Evolutionary conservation across 2,113 vertebrate genomes (phyloP).

Genomic region (Solea solea): DNA sequence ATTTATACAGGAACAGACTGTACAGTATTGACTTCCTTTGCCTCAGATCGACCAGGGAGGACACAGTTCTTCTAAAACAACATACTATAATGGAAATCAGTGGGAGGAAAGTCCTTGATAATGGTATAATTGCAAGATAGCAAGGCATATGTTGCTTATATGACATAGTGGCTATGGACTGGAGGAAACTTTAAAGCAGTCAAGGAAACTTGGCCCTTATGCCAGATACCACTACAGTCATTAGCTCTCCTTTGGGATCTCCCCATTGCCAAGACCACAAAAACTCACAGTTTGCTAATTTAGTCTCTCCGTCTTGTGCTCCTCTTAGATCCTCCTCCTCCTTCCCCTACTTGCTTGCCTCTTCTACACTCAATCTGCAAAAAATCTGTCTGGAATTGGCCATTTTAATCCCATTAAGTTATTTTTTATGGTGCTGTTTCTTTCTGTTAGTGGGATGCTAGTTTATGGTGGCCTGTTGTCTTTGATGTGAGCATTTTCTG

Average conservation of each 20-base stretch:
- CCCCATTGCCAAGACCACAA: conserved; percentile 74
- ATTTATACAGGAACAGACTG: background rate
- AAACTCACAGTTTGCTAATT: conserved; percentile 79
- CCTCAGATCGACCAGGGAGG: conserved; percentile 23
- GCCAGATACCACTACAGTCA: conserved; percentile 80
- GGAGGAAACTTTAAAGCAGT: conserved; percentile 73
- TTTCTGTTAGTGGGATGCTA: conserved; percentile 54
- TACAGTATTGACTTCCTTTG: conserved; percentile 5
- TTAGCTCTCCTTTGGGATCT: conserved; percentile 77
- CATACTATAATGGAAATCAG: conserved; percentile 65
- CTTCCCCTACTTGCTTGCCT: conserved; percentile 14
- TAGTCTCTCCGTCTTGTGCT: conserved; percentile 70
- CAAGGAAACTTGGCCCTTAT: conserved; percentile 77
- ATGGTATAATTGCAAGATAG: conserved; percentile 72
- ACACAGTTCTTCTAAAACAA: conserved; percentile 37
- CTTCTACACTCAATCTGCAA: conserved; percentile 46
- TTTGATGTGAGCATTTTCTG: conserved; percentile 67
- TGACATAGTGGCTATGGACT: conserved; percentile 70
- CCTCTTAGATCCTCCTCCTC: conserved; percentile 58
- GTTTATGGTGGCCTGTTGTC: conserved; percentile 53
- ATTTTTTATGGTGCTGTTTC: conserved; percentile 44
- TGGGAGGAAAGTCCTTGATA: conserved; percentile 69
- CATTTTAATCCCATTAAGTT: conserved; percentile 59
- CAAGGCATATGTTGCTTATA: conserved; percentile 73
- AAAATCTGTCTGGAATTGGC: conserved; percentile 59